Conservation (phyloP, 2,113 vertebrate genomes). For the Hemiscyllium ocellatum region DNA sequence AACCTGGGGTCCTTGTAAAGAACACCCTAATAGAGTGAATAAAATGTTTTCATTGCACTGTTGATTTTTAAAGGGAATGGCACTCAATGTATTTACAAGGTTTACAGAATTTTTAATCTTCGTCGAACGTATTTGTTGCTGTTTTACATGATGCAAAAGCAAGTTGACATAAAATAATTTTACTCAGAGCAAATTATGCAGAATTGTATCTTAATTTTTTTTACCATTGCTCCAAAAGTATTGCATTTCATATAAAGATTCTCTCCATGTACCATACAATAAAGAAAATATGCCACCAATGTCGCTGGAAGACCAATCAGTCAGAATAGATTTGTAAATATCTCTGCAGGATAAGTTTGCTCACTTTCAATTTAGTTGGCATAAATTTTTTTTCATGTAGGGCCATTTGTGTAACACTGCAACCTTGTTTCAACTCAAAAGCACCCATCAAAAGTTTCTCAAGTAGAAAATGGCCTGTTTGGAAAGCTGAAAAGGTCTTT, state of each 20-base stretch:
- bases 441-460: neutral
- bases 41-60: conserved; percentile 34
- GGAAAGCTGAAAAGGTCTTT: neutral
- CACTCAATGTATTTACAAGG: neutral
- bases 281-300: neutral
- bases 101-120: neutral
- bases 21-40: neutral
- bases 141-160: neutral
- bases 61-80: conserved; percentile 10
- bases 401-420: neutral
- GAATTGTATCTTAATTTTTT: neutral
- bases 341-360: neutral
- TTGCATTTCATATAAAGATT: neutral
- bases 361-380: neutral
- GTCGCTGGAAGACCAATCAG: neutral
- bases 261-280: neutral
- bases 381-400: neutral
- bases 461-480: neutral
- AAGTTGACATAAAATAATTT: neutral
- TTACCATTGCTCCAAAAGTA: neutral
- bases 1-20: neutral
- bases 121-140: neutral
- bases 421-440: neutral
- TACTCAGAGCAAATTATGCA: neutral
- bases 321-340: neutral